Evolutionary conservation across 2,113 vertebrate species (phyloP), one percentile per base, ranked within the genome.

Genomic region (Saguinus midas): DNA sequence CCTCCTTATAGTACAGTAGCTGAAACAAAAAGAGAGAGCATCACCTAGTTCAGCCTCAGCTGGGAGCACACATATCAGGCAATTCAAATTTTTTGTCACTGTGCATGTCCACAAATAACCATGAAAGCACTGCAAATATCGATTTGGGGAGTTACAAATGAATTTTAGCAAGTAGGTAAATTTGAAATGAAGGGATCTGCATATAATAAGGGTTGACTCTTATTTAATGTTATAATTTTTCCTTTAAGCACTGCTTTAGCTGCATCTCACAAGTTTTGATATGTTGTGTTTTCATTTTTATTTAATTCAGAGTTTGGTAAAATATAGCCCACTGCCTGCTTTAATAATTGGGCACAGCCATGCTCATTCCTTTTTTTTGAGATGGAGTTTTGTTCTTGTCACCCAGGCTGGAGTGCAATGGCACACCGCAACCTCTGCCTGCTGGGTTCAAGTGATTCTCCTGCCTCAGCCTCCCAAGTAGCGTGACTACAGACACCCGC

Each of bases 231-330:
- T 86, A 84, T 73, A 48, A 21, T 43, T 79, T 72, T 78, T 61
- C 78, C 94, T 91, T 79, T 89, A 85, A 76, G 43, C 13, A 45
- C 32, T 83, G 48, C 48, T 83, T 75, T 80, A 95, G 45, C 58
- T 37, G 4, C 48, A 88, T 68, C 40, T 48, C 79, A 16, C 16
- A 79, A 43, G 75, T 94, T 94, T 92, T 91, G 23, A 58, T 91
- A 87, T 78, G 27, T 45, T 81, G 17, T 92, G 68, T 76, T 96
- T 94, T 92, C 52, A 83, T 93, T 96, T 94, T 92, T 45, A 87
- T 93, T 87, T 86, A 96, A 48, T 40, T 82, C 43, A 64, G 43
- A 17, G 43, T 86, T 94, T 92, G 66, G 79, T 1, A 92, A 96
- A 94, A 40, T 61, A n/a, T 18, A 50, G 50, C 72, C 40, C 68